These are phyloP conservation scores for Cremastinae sp. DNA, from an alignment of 2,888 invertebrate species.

Conservation along the genomic window DNA sequence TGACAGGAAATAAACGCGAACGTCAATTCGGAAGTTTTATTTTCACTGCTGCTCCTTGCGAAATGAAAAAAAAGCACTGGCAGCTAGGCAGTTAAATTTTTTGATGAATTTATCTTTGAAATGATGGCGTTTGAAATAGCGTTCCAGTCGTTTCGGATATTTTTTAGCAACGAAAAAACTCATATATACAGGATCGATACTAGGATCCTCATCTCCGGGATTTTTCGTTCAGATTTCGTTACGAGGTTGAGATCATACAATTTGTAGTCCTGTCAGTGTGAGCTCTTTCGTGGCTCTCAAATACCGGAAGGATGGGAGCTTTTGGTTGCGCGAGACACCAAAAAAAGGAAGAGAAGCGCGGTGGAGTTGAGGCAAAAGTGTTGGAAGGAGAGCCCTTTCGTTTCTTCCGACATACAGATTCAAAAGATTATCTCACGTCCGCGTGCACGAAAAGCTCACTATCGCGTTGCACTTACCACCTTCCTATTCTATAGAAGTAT, in stretches of 20 bases:
- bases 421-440: conserved; percentile 50
- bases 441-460: conserved; percentile 29
- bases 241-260: not conserved
- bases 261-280: conserved; percentile 16
- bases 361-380: conserved; percentile 6
- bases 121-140: too few relatives aligned
- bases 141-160: too few relatives aligned
- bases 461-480: conserved; percentile 42
- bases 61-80: not conserved
- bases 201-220: not conserved
- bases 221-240: conserved; percentile 1
- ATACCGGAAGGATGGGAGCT: conserved; percentile 24
- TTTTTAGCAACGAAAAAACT: too few relatives aligned
- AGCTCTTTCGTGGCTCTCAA: conserved; percentile 28
- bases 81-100: too few relatives aligned
- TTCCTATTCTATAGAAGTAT: conserved; percentile 16
- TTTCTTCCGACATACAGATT: conserved; percentile 30
- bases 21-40: not conserved
- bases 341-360: conserved; percentile 8
- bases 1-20: conserved; percentile 13
- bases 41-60: not conserved
- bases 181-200: not conserved
- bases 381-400: conserved; percentile 31
- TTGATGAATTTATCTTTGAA: too few relatives aligned
- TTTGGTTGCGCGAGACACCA: conserved; percentile 38